Evolutionary conservation across 2,888 invertebrate species (phyloP).

Genomic region (Druceiella hillmani): DNA sequence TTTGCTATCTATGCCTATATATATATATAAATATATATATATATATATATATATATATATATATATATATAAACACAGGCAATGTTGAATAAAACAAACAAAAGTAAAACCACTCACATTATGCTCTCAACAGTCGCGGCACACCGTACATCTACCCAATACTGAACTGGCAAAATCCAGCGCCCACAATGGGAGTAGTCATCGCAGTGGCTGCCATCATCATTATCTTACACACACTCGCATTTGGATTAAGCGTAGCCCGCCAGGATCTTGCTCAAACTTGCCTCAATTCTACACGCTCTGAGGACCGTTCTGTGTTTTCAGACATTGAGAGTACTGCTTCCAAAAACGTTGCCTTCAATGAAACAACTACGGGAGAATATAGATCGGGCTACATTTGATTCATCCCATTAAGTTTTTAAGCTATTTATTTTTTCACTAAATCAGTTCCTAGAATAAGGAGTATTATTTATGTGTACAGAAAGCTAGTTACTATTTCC

Average conservation of each 20-base stretch:
- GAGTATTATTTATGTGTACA: no score
- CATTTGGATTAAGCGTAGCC: conserved; percentile 50
- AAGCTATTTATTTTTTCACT: no score
- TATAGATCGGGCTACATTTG: no score
- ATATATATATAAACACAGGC: background rate
- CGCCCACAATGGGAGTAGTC: conserved; percentile 54
- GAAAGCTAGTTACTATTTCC: no score
- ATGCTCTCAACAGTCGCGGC: conserved; percentile 49
- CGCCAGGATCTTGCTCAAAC: conserved; percentile 34
- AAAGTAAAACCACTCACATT: background rate
- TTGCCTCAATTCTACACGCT: no score
- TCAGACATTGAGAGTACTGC: no score
- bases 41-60: background rate
- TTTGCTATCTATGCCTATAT: no score
- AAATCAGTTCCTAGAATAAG: no score
- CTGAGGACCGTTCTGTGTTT: no score
- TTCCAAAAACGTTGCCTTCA: no score
- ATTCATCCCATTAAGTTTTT: no score
- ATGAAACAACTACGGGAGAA: no score
- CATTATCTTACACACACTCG: conserved; percentile 53
- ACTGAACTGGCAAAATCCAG: conserved; percentile 67
- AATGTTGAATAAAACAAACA: background rate
- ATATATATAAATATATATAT: background rate
- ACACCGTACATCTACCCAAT: conserved; percentile 68
- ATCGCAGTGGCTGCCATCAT: conserved; percentile 59